phyloP scores from a whole-genome alignment of 2,888 invertebrate species.

The Elegia similella region DNA sequence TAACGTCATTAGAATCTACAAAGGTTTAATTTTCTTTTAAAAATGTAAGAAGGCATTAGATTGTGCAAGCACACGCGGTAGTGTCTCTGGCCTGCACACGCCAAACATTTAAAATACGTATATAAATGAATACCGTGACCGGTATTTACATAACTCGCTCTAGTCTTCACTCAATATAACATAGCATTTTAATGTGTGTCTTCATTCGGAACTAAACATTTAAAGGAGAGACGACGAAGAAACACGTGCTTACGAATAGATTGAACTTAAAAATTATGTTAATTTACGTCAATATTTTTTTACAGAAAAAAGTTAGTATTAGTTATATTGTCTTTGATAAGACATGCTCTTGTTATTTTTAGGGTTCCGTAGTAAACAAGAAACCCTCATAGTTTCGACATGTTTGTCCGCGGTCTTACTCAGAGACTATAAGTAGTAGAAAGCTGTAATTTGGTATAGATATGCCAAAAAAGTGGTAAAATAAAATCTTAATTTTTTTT shows the following conservation, averaged over 20 bases:
- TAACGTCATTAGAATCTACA: not conserved
- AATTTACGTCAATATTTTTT: too few species aligned
- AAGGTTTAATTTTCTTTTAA: not conserved
- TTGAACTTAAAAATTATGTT: too few species aligned
- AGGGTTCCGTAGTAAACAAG: too few species aligned
- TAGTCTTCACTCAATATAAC: conserved; percentile 5
- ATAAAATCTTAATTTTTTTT: too few species aligned
- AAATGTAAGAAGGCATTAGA: not conserved
- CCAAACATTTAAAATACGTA: conserved; percentile 7
- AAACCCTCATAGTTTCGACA: too few species aligned
- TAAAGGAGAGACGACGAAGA: not conserved
- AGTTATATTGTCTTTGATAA: too few species aligned
- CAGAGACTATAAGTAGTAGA: too few species aligned
- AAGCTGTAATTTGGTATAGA: too few species aligned
- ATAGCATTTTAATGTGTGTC: conserved; percentile 5
- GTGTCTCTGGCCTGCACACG: not conserved
- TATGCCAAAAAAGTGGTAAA: too few species aligned
- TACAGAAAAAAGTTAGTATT: too few species aligned
- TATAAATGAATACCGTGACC: conserved; percentile 6
- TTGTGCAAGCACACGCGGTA: not conserved
- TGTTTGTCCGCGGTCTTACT: too few species aligned
- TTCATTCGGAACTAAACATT: not conserved
- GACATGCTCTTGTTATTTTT: too few species aligned
- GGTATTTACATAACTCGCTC: conserved; percentile 12
- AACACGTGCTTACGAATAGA: not conserved